Evolutionary conservation across 2,113 vertebrate species (phyloP), one percentile per base, ranked within the genome.

Genomic region (Brachirus orientalis): DNA sequence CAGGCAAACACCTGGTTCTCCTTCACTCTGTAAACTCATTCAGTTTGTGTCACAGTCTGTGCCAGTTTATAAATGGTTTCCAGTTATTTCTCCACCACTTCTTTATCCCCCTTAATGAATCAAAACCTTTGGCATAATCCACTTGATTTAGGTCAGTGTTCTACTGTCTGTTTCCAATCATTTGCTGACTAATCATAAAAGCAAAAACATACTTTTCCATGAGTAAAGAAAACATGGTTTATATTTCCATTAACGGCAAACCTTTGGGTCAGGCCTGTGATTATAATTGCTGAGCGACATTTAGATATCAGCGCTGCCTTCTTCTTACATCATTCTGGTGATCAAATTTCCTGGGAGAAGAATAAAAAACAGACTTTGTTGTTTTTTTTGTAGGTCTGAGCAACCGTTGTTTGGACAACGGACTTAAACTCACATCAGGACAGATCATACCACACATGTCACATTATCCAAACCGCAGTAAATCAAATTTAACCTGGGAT

Each of bases 121-220:
- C 53, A 60, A 65, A 75, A 75, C 69, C 52, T 73, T 77, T 67
- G 65, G 64, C 55, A 17, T 53, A 60, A 73, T 65, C 78, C 57
- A 52, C 18, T 52, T 16, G 40, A 79, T 73, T 79, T 63, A 60
- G 54, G 40, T 68, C 75, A 78, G 44, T 56, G 70, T 50, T 77
- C 53, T 70, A 64, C 67, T 81, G 52, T 75, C 86, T 91, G 86
- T 77, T 89, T 83, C 71, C 79, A 87, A 79, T 91, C 75, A 80
- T 52, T 77, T 75, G 22, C 71, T 80, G 76, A 84, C 63, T 48
- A 16, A 46, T 78, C 70, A 76, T 82, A 57, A 87, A 89, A 86
- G 69, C 38, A 67, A 52, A 61, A 71, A 62, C 8, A 40, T 5
- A 43, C 11, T 56, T 53, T 54, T 45, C 66, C 51, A 50, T 55